Evolutionary conservation across 2,888 invertebrate genomes (phyloP), one percentile per base, ranked within the genome.

Genomic region (Azorinus chamasolen): DNA sequence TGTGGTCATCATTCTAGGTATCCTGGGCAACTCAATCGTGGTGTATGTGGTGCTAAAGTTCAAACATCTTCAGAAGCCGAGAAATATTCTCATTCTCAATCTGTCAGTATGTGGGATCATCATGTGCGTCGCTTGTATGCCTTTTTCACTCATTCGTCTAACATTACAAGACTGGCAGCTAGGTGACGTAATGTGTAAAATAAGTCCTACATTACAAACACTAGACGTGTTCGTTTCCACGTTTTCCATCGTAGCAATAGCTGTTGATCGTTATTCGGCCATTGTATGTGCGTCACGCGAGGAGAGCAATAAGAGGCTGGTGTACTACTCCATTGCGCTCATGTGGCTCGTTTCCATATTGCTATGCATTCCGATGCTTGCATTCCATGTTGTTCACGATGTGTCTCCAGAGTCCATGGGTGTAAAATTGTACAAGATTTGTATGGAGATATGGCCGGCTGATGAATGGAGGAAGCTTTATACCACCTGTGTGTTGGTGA

Each of bases 391-490:
- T 14, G 84, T 90, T 1, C 81, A 92, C 57, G 86, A 87, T 14
- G 82, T 91, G 53, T 84, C 83, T 20, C 90, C 91, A 8, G 81
- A 76, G 27, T 72, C 85, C 43, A 54, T 86, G 57, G 83, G 86
- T 12, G 82, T 93, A 18, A 81, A 92, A 8, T 83, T 92, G 24
- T 93, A 93, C 86, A 89, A 91, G 53, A 90, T 92, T 22, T 91
- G 91, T 65, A 83, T 90, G 63, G 91, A 91, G 69, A 76, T 77
- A 5, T 91, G 90, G 90, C 90, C 90, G 2, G 82, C 83, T 6
- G 76, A 83, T 18, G 53, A 68, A 1, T 58, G 75, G n/a, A 83
- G 84, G 27, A 83, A 84, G 41, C 61, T 85, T 0, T 91, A 90
- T 73, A 88, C 89, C 2, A 80, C 85, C 1, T 69, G 78, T 37